Base-by-base conservation (phyloP, 2,888 invertebrate species). In the Drosophila birchii region DNA sequence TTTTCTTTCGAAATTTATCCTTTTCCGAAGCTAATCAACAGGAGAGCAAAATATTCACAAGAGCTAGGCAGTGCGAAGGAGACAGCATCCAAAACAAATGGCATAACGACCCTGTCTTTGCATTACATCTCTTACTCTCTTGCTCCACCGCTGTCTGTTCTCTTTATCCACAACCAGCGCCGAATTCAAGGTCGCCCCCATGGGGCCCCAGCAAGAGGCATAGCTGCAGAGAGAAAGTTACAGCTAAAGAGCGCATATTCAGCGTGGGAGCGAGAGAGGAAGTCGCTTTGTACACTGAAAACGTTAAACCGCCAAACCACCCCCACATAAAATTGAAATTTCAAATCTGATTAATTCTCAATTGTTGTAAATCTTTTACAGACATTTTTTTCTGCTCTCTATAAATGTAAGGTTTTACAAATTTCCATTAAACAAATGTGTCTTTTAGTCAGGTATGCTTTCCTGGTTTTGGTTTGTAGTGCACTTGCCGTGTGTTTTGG, bases 141-240 rank as follows among this genome's bases (percentile, higher is more conserved):
- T 20, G 5, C 5, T 20, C 34, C 34, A 14, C 8, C 14, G 20
- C 61, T 45, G 53, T 56, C 58, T 39, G 32, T 18, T 41, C 38
- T 70, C 62, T 53, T 14, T 26, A 1, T 12, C 3, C 32, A 34
- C 23, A 26, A n/a, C 41, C 53, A 79, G 78, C 54, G 63, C 34
- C 75, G 62, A 79, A 86, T 86, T 86, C 85, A 86, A 86, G 85
- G 85, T 86, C 85, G 85, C 75, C 62, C 64, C 78, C 44, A 45
- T 45, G 23, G 0, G 1, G 16, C 23, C 23, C 5, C 54, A 68
- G 67, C 47, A 67, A n/a, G 38, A 26, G 32, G 41, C 23, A 78
- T 63, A 29, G 86, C 86, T 86, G 79, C 86, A 74, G 49, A 74
- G 66, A 55, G 44, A 69, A 61, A 51, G 23, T 14, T 32, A 53